Base-by-base conservation (phyloP, 2,113 vertebrate species). In the Melanostigma gelatinosum region DNA sequence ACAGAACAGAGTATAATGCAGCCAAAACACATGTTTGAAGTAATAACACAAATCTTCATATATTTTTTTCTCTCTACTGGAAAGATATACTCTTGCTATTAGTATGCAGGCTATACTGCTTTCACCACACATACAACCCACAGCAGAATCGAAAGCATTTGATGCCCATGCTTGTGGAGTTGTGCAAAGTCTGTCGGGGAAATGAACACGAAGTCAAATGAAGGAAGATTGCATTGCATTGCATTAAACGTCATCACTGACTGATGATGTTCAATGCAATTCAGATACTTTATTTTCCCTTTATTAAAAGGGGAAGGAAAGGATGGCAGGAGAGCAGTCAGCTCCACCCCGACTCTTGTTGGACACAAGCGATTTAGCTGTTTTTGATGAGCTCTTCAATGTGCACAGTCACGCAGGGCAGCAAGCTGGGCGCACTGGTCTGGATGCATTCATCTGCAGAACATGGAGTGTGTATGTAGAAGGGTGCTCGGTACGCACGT, bases 301-400 rank as follows among this genome's bases (percentile, higher is more conserved):
- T 66, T 38, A 74, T 24, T 36, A n/a, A 65, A 62, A 55, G 38
- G 16, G 9, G 16, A 40, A 52, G 44, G 27, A 75, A 54, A 72
- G 27, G 36, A 22, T 38, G 18, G 52, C 55, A 66, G 22, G 68
- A 79, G 75, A 83, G n/a, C 55, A 52, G 54, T 36, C 63, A 22
- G 74, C 67, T 75, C 5, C 57, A 3, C 61, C 64, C 50, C 22
- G 34, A 72, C 38, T 29, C 44, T 34, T 42, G 52, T 13, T 48
- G 57, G 67, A 52, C 74, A 71, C 66, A 60, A 82, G 55, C 64
- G 57, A 73, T 76, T 80, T 75, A 67, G 75, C 36, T 44, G 32
- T 84, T 89, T 87, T 24, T 81, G 72, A 85, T 70, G 61, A 89
- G 77, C 69, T 84, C 82, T 48, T 86, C 15, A 18, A 46, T 84